A percentile compares a stretch with the other conserved stretches of the same genome.
These are phyloP conservation scores for Anseranas semipalmata DNA, from an alignment of 2,113 vertebrate species.

Conservation along the genomic window DNA sequence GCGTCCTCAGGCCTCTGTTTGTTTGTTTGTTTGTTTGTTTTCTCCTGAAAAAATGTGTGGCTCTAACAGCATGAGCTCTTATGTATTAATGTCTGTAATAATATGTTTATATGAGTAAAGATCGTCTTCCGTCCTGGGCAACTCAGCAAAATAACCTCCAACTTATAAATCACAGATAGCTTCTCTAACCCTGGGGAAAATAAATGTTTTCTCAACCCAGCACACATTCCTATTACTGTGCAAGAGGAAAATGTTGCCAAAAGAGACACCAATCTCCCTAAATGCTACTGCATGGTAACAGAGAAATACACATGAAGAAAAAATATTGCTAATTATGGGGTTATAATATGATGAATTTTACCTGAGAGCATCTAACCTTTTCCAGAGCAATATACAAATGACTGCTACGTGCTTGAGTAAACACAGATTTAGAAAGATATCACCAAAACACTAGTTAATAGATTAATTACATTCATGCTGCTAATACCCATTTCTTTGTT, in stretches of 20 bases:
- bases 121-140: neutral
- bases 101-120: neutral
- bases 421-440: neutral
- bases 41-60: neutral
- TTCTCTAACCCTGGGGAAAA: neutral
- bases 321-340: neutral
- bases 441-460: neutral
- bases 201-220: neutral
- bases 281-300: neutral
- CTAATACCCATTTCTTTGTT: neutral
- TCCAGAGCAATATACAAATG: neutral
- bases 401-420: neutral
- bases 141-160: neutral
- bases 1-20: neutral
- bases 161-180: neutral
- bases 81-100: neutral
- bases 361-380: constrained; percentile 37
- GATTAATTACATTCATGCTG: constrained; percentile 17
- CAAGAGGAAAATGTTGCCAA: neutral
- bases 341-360: constrained; percentile 19
- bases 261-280: neutral
- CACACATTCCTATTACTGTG: neutral
- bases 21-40: neutral
- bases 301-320: neutral
- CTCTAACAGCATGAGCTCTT: neutral